Conservation (phyloP, 1,140 invertebrate genomes). For the Papilio aristodemus region DNA sequence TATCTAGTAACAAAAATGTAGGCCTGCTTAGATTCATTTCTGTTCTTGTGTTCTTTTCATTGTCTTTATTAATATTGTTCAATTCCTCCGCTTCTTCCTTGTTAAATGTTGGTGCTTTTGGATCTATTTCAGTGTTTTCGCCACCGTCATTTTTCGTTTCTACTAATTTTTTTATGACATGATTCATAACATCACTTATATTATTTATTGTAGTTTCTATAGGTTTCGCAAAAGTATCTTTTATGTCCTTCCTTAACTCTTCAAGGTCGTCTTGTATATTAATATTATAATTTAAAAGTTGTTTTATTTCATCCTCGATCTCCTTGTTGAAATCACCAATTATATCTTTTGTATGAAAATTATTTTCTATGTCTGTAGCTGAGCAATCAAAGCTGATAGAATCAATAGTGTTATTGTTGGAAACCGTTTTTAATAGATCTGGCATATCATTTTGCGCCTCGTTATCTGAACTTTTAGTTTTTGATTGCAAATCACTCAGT, state of each 20-base stretch:
- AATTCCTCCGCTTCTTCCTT: slow-evolving; percentile 46
- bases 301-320: slow-evolving; percentile 80
- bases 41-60: slow-evolving; percentile 64
- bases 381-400: slow-evolving; percentile 51
- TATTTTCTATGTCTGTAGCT: slow-evolving; percentile 72
- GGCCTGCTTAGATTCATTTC: slow-evolving; percentile 73
- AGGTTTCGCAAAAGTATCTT: slow-evolving; percentile 74
- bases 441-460: slow-evolving; percentile 60
- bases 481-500: slow-evolving; percentile 35
- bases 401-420: slow-evolving; percentile 61
- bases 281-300: slow-evolving; percentile 71
- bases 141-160: slow-evolving; percentile 55
- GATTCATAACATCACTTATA: slow-evolving; percentile 78
- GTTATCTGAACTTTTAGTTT: slow-evolving; percentile 42
- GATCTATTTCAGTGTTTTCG: slow-evolving; percentile 43
- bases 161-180: slow-evolving; percentile 75
- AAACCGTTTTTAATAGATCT: slow-evolving; percentile 67
- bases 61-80: slow-evolving; percentile 60
- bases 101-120: slow-evolving; percentile 34
- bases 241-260: slow-evolving; percentile 76
- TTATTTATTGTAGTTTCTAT: slow-evolving; percentile 77
- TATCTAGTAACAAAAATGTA: slow-evolving; percentile 72
- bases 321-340: slow-evolving; percentile 81
- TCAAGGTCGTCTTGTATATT: slow-evolving; percentile 77
- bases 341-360: slow-evolving; percentile 74